Evolutionary conservation across 2,797 vertebrate species (phyloP).

Genomic region (Dipus sagitta): DNA sequence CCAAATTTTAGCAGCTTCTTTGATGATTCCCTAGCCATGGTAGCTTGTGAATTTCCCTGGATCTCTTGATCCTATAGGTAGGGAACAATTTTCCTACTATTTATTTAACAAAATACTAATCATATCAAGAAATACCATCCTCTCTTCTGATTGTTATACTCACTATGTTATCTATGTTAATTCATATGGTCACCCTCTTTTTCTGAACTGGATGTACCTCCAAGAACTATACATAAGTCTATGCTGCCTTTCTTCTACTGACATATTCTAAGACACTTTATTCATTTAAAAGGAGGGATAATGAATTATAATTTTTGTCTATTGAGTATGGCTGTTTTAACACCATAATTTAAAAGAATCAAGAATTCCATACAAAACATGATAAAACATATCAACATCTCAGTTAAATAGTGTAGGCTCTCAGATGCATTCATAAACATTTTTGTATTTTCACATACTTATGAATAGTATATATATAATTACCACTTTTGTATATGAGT

Average conservation of each 20-base stretch:
- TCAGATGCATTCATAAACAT: not conserved
- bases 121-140: not conserved
- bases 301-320: not conserved
- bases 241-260: not conserved
- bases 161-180: not conserved
- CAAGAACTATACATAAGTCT: not conserved
- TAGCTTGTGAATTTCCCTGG: not conserved
- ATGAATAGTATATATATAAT: not conserved
- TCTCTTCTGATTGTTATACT: not conserved
- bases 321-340: not conserved
- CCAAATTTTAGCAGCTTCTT: not conserved
- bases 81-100: not conserved
- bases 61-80: not conserved
- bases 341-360: not conserved
- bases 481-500: not conserved
- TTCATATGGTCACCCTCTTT: not conserved
- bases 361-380: not conserved
- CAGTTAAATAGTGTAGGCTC: not conserved
- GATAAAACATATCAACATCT: not conserved
- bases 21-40: not conserved
- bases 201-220: not conserved
- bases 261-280: not conserved
- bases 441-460: not conserved
- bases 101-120: not conserved
- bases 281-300: not conserved